Base-by-base conservation (phyloP, 2,797 vertebrate species). In the Liparis tanakae region DNA sequence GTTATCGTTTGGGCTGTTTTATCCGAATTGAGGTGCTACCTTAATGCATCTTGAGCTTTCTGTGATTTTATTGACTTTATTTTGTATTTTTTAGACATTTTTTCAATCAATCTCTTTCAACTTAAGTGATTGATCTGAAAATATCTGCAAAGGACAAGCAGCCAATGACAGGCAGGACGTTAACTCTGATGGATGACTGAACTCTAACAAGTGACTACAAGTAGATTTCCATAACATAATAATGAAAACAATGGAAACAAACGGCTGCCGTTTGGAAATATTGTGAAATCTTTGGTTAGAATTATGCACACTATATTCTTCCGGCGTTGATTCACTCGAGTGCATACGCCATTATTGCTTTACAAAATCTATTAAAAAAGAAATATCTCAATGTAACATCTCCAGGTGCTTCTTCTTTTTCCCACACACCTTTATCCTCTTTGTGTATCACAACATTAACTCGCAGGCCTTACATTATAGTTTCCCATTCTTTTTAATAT, bases 161-260 rank as follows among this genome's bases (percentile, higher is more conserved):
- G 44, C 8, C 12, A 41, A 41, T 14, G 12, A 74, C 58, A 70
- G 75, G 34, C 66, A 13, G 66, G 22, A 70, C 41, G 62, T 72
- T 72, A 67, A 76, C 39, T 46, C 46, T 71, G 74, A 74, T 61
- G 41, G 15, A 81, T 73, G 5, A 34, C 67, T 72, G 68, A 70
- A 53, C n/a, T 65, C 22, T 51, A 55, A 22, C 41, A 72, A 65
- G 36, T 46, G 39, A 56, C 48, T 57, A 18, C 7, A 68, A 61
- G 41, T 15, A 66, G 66, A 55, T 50, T 65, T 41, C 41, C 10
- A 41, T 37, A 36, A 33, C 56, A 4, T 3, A 6, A 6, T 3
- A 4, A 6, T 60, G 36, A 72, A 41, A 53, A 34, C 1, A 51
- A 74, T 51, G 53, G 14, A 41, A 66, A 48, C 12, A 10, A 37